phyloP scores from a whole-genome alignment of 2,888 invertebrate species.

The Scaptomyza parva region DNA sequence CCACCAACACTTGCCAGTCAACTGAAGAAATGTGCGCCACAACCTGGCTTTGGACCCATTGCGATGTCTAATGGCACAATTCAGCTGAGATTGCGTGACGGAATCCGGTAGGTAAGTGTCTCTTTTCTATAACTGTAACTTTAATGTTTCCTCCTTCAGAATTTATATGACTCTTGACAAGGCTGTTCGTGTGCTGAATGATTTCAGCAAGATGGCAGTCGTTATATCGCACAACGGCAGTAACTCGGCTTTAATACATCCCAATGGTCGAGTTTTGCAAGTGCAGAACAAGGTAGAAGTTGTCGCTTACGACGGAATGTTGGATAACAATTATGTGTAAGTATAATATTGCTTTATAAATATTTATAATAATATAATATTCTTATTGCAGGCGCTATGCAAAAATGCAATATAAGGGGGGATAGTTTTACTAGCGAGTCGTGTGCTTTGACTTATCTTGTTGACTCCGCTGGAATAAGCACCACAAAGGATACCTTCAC shows the following conservation, averaged over 20 bases:
- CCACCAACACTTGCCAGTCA: constrained; percentile 79
- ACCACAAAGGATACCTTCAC: constrained; percentile 95
- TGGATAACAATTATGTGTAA: constrained; percentile 91
- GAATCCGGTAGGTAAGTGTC: constrained; percentile 87
- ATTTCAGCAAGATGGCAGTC: constrained; percentile 89
- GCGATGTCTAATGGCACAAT: constrained; percentile 92
- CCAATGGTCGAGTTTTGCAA: constrained; percentile 93
- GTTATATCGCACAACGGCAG: constrained; percentile 92
- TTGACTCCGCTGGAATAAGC: constrained; percentile 94
- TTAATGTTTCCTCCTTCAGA: constrained; percentile 82
- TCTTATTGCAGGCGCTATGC: constrained; percentile 88
- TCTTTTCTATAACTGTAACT: not conserved
- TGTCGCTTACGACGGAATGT: constrained; percentile 91
- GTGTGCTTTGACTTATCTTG: constrained; percentile 93
- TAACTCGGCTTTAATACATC: constrained; percentile 92
- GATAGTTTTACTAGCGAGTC: constrained; percentile 95
- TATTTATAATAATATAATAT: not conserved
- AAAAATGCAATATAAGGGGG: constrained; percentile 96
- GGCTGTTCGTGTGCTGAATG: constrained; percentile 89
- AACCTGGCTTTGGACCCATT: constrained; percentile 82
- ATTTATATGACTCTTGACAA: constrained; percentile 93
- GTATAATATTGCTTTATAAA: constrained; percentile 42
- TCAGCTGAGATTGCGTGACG: constrained; percentile 91
- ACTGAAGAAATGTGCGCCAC: too few species aligned
- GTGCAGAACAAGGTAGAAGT: constrained; percentile 95